Evolutionary conservation across 2,888 invertebrate species (phyloP), one percentile per base, ranked within the genome.

Genomic region (Drosophila gaucha): DNA sequence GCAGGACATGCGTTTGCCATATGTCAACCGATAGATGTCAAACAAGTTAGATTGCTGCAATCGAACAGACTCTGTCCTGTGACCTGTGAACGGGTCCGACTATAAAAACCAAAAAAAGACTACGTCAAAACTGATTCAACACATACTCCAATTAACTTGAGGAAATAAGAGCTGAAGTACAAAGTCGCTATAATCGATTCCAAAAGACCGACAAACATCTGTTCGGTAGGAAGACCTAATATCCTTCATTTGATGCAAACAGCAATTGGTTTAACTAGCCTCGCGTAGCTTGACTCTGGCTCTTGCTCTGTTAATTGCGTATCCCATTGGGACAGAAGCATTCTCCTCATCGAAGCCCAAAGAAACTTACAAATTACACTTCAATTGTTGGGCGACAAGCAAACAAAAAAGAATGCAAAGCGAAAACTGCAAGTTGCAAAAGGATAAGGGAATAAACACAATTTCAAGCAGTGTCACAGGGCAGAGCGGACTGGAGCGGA

Each of bases 361-460:
- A 38, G 63, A 67, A 74, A 69, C 69, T 67, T 59, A 69, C 72
- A 84, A 80, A 84, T 80, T 84, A 75, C 80, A 68, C 67, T 76
- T 78, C 62, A 73, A 84, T 84, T 85, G 82, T 78, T 74, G 39
- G 47, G 36, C 49, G 60, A 67, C 76, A 75, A 75, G 51, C 63
- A 78, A 72, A 71, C 67, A 63, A 54, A 66, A 73, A 63, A 52
- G 36, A 62, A 14, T 18, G 31, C 63, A 47, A 52, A 50, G 47
- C 20, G 59, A 50, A 38, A 36, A 39, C 47, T 51, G 68, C 49
- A 57, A 57, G 41, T 39, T 39, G 35, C 6, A 20, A 46, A 35
- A 56, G 66, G 67, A 46, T 54, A 64, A 52, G 50, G 54, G 51
- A 66, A 58, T 64, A 55, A 64, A 57, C 59, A 64, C 58, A 74